These are phyloP conservation scores for Trachelus tabidus DNA, from an alignment of 2,888 invertebrate genomes.

Conservation along the genomic window DNA sequence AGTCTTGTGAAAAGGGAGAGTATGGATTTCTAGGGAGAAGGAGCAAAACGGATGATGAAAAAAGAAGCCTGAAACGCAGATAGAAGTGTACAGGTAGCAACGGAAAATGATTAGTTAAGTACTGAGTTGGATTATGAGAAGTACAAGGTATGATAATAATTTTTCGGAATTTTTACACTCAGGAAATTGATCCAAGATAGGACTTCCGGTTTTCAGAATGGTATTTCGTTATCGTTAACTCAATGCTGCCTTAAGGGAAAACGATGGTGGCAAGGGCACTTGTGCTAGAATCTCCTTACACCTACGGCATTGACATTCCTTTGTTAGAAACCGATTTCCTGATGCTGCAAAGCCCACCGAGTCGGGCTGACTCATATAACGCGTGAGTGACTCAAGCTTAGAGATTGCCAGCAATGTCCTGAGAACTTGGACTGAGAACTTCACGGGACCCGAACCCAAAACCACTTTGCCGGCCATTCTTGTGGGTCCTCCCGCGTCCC, in stretches of 20 bases:
- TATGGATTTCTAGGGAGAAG: not conserved
- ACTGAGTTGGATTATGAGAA: not conserved
- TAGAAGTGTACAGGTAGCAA: not conserved
- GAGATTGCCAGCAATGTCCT: slow-evolving; percentile 57
- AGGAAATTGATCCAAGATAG: not conserved
- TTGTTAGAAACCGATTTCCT: slow-evolving; percentile 58
- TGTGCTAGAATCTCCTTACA: not conserved
- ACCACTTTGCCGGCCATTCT: slow-evolving; percentile 26
- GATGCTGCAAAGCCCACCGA: slow-evolving; percentile 38
- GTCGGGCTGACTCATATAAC: slow-evolving; percentile 12
- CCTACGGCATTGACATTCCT: slow-evolving; percentile 51
- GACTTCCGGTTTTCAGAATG: not conserved
- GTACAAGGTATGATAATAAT: not conserved
- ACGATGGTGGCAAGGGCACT: not conserved
- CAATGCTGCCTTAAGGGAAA: not conserved
- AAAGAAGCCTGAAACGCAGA: not conserved
- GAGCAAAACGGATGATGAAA: not conserved
- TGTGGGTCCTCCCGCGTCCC: not conserved
- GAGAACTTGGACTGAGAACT: slow-evolving; percentile 19
- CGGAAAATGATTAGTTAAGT: not conserved
- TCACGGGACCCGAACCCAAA: slow-evolving; percentile 23
- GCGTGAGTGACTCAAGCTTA: slow-evolving; percentile 55
- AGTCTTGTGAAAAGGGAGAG: not conserved
- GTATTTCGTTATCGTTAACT: not conserved
- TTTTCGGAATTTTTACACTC: not conserved